A percentile compares a stretch with the other conserved stretches of the same genome.
Evolutionary conservation across 2,888 invertebrate genomes (phyloP).

Genomic region (Acleris laterana): DNA sequence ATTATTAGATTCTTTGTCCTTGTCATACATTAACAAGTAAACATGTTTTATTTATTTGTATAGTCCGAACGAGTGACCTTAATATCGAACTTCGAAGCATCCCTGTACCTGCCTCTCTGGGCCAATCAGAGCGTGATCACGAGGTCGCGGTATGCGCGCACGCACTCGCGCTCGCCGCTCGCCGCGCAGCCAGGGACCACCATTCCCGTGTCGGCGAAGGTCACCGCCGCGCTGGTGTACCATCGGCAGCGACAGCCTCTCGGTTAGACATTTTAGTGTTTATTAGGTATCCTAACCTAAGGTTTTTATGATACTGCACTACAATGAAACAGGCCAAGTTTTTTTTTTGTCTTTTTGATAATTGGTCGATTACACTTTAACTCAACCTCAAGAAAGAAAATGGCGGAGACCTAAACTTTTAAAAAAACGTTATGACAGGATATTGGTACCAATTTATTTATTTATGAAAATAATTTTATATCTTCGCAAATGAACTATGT

Average conservation of each 20-base stretch:
- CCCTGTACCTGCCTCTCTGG: slow-evolving; percentile 90
- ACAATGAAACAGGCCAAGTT: no score
- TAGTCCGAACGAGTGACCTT: slow-evolving; percentile 88
- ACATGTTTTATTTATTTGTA: background rate
- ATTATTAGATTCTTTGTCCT: no score
- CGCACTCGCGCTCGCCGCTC: slow-evolving; percentile 34
- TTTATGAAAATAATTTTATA: no score
- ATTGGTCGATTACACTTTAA: no score
- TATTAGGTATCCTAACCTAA: background rate
- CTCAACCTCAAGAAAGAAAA: no score
- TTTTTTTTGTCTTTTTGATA: no score
- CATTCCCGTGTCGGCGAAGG: slow-evolving; percentile 58
- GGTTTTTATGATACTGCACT: no score
- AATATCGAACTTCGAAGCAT: slow-evolving; percentile 89
- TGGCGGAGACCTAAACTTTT: no score
- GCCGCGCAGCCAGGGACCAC: slow-evolving; percentile 14
- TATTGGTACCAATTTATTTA: no score
- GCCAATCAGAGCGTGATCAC: slow-evolving; percentile 86
- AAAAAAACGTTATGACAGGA: no score
- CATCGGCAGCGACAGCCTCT: slow-evolving; percentile 91
- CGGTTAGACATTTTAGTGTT: slow-evolving; percentile 45
- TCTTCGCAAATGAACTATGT: no score
- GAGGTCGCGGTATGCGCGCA: slow-evolving; percentile 58
- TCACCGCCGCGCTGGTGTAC: slow-evolving; percentile 88
- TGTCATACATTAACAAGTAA: background rate